phyloP scores from a whole-genome alignment of 2,113 vertebrate genomes.

The Plecturocebus donacophilus region DNA sequence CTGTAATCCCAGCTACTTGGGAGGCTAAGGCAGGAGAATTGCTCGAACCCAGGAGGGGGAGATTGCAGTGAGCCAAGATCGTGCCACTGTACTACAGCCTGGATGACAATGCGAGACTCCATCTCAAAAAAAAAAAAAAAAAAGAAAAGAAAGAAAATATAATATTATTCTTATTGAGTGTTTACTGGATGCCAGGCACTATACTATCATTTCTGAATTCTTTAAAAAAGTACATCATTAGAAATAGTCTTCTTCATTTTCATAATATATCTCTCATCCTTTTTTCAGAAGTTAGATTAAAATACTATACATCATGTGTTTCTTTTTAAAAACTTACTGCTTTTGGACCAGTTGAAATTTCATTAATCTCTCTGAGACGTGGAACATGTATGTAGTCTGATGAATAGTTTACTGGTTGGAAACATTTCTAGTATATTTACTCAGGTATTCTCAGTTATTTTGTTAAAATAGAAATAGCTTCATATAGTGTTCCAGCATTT shows the following conservation, averaged over 20 bases:
- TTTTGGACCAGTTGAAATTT: not conserved
- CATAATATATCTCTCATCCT: not conserved
- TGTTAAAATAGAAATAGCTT: not conserved
- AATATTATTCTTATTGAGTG: too few species aligned
- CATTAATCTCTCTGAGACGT: not conserved
- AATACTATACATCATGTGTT: rapidly evolving
- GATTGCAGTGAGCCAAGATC: too few species aligned
- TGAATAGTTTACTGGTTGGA: not conserved
- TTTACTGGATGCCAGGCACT: too few species aligned
- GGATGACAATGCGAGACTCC: too few species aligned
- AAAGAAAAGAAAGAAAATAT: too few species aligned
- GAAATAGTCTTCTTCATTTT: not conserved
- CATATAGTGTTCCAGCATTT: not conserved
- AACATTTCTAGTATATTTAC: not conserved
- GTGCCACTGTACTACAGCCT: too few species aligned
- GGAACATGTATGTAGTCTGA: not conserved
- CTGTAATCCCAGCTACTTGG: too few species aligned
- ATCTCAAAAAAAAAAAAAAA: too few species aligned
- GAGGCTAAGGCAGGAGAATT: too few species aligned
- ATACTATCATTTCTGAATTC: not conserved
- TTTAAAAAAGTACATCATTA: not conserved
- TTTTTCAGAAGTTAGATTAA: not conserved
- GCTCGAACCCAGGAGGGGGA: too few species aligned
- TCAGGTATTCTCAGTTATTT: not conserved
- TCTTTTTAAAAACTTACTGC: not conserved